Evolutionary conservation across 2,797 vertebrate genomes (phyloP).

Genomic region (Falco rusticolus): DNA sequence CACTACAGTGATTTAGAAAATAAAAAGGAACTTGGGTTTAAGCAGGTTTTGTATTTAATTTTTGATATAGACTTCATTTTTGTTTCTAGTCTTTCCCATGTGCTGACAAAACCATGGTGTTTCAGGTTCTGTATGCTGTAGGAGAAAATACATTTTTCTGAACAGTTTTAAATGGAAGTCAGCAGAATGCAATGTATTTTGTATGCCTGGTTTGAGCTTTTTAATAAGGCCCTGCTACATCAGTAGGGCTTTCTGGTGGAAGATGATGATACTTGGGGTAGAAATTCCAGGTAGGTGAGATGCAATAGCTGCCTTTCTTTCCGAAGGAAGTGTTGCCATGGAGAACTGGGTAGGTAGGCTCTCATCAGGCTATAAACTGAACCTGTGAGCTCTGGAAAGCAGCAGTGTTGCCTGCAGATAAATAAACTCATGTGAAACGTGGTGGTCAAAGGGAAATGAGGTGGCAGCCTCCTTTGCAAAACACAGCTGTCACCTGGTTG

Average conservation of each 20-base stretch:
- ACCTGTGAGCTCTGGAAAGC: not conserved
- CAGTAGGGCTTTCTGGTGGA: not conserved
- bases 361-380: not conserved
- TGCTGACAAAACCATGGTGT: not conserved
- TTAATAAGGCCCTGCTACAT: not conserved
- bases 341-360: not conserved
- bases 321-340: not conserved
- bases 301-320: not conserved
- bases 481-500: accelerated
- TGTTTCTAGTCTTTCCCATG: not conserved
- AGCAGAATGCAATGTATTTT: not conserved
- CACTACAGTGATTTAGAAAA: not conserved
- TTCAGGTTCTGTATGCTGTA: not conserved
- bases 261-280: not conserved
- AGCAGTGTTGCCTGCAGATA: not conserved
- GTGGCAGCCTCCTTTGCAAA: not conserved
- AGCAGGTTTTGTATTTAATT: not conserved
- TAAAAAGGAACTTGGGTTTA: not conserved
- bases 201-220: not conserved
- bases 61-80: not conserved
- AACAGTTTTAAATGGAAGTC: not conserved
- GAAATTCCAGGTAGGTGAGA: not conserved
- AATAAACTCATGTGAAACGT: not conserved
- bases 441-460: not conserved
- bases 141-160: not conserved